phyloP scores from a whole-genome alignment of 2,888 invertebrate species.

The Eutolmus rufibarbis region DNA sequence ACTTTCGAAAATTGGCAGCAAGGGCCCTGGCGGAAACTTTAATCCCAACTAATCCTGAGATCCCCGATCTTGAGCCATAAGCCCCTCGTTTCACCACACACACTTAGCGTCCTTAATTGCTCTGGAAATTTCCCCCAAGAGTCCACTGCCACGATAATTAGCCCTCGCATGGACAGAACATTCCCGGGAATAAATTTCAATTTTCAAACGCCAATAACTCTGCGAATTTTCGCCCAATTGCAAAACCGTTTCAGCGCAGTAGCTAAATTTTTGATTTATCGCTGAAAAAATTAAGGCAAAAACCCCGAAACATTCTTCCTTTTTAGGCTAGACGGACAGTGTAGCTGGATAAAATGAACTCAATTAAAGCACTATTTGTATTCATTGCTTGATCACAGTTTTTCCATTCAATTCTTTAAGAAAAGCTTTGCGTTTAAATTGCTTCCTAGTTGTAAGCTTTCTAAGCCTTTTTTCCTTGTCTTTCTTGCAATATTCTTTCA shows the following conservation, averaged over 20 bases:
- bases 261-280: neutral
- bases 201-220: neutral
- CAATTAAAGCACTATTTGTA: neutral
- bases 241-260: neutral
- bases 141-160: neutral
- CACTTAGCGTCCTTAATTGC: constrained; percentile 10
- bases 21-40: neutral
- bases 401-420: neutral
- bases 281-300: neutral
- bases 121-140: neutral
- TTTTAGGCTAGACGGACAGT: too few species aligned
- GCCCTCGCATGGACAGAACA: too few species aligned
- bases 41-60: neutral
- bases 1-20: neutral
- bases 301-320: too few species aligned
- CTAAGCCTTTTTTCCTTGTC: neutral
- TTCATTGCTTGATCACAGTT: neutral
- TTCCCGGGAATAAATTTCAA: neutral
- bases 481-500: neutral
- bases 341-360: neutral
- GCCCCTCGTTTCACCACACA: neutral
- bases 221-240: neutral
- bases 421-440: neutral
- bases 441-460: neutral
- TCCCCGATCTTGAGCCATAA: neutral